Conservation (phyloP, 1,140 invertebrate genomes). For the Brachionus rubens region DNA sequence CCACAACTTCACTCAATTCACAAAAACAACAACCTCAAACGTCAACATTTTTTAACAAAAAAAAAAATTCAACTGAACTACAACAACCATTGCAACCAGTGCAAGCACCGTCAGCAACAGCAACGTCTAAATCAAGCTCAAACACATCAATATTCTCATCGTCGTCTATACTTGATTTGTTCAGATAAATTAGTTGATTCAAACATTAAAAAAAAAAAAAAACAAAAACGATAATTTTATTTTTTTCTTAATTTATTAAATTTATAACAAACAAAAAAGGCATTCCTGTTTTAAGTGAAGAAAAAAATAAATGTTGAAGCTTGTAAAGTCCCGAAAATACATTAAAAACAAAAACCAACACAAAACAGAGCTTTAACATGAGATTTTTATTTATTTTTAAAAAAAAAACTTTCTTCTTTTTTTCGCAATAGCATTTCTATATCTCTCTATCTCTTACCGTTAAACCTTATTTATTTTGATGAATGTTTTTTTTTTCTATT, state of each 20-base stretch:
- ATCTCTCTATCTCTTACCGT: slow-evolving; percentile 18
- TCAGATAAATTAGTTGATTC: slow-evolving; percentile 42
- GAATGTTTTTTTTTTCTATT: too few species aligned
- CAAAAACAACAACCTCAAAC: not conserved
- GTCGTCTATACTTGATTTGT: slow-evolving; percentile 42
- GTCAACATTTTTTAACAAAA: not conserved
- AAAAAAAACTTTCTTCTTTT: not conserved
- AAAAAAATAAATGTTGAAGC: not conserved
- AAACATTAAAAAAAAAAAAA: too few species aligned
- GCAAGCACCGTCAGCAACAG: not conserved
- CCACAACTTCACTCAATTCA: slow-evolving; percentile 18
- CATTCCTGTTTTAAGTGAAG: slow-evolving; percentile 34
- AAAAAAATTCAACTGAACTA: slow-evolving; percentile 1
- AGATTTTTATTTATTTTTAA: too few species aligned
- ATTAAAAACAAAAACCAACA: not conserved
- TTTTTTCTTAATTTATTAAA: too few species aligned
- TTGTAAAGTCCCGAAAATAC: too few species aligned
- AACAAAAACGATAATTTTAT: too few species aligned
- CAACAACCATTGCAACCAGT: not conserved
- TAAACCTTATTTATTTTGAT: too few species aligned
- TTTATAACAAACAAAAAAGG: too few species aligned
- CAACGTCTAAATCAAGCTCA: slow-evolving; percentile 27
- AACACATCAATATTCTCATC: slow-evolving; percentile 45
- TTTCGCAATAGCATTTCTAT: not conserved
- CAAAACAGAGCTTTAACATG: not conserved